These are phyloP conservation scores for Thomomys bottae DNA, from an alignment of 2,113 vertebrate species.

Conservation along the genomic window DNA sequence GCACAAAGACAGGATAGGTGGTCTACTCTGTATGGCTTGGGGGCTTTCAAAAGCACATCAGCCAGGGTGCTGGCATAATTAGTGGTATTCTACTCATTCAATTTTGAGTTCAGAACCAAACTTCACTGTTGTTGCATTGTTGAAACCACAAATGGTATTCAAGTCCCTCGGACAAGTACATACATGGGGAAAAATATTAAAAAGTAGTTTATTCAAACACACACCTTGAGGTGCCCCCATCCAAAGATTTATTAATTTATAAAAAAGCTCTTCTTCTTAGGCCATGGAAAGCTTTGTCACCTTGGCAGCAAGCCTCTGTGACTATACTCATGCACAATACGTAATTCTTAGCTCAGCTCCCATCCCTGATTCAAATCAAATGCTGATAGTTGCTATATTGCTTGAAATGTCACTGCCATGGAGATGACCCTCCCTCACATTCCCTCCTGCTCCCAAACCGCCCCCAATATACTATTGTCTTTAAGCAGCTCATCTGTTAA, in stretches of 20 bases:
- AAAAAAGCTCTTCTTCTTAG: not conserved
- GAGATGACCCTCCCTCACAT: not conserved
- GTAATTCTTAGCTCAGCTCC: not conserved
- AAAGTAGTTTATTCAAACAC: not conserved
- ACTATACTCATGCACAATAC: not conserved
- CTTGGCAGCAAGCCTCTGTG: not conserved
- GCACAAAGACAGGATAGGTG: not conserved
- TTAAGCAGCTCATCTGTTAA: constrained; percentile 83
- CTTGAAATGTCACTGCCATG: constrained; percentile 58
- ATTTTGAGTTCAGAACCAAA: not conserved
- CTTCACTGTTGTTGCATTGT: not conserved
- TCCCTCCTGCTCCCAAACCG: not conserved
- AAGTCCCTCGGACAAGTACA: not conserved
- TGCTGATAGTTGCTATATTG: constrained; percentile 40
- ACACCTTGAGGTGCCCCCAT: not conserved
- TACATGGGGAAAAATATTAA: not conserved
- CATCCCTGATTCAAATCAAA: not conserved
- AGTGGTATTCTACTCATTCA: not conserved
- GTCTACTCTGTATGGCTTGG: no score
- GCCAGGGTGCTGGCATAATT: accelerated
- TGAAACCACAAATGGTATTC: not conserved
- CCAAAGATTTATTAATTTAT: not conserved
- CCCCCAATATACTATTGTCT: constrained; percentile 82
- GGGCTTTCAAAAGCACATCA: not conserved
- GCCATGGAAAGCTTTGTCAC: not conserved